A percentile compares a stretch with the other conserved stretches of the same genome.
These are phyloP conservation scores for Sebastes melanostomus DNA, from an alignment of 2,797 vertebrate genomes.

Conservation along the genomic window DNA sequence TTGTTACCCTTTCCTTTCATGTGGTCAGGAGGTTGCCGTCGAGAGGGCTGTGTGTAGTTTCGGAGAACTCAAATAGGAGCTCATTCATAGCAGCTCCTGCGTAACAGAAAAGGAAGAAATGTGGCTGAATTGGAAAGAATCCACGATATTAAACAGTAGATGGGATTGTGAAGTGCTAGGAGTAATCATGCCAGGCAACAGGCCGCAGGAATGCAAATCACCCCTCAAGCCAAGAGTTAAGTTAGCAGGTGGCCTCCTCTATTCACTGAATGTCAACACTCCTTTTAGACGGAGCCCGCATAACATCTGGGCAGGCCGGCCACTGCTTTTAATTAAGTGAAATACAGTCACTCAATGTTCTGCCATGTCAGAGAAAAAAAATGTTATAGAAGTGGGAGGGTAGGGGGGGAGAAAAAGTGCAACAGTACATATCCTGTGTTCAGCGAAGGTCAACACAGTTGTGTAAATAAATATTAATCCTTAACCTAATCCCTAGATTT, in stretches of 20 bases:
- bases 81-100: constrained; percentile 77
- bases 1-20: constrained; percentile 82
- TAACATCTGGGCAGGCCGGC: constrained; percentile 87
- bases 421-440: constrained; percentile 83
- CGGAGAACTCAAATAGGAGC: constrained; percentile 74
- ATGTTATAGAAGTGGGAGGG: constrained; percentile 64
- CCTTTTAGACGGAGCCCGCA: constrained; percentile 84
- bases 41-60: constrained; percentile 70
- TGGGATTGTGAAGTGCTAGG: constrained; percentile 89
- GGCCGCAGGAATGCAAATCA: constrained; percentile 98
- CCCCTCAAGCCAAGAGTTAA: constrained; percentile 87
- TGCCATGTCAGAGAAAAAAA: constrained; percentile 76
- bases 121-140: constrained; percentile 85
- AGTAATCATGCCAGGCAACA: constrained; percentile 91
- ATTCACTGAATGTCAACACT: constrained; percentile 91
- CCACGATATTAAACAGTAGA: constrained; percentile 91
- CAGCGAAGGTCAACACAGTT: constrained; percentile 82
- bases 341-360: constrained; percentile 86
- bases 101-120: constrained; percentile 83
- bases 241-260: constrained; percentile 95
- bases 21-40: constrained; percentile 73
- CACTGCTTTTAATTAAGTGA: constrained; percentile 93
- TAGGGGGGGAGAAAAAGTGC: constrained; percentile 63
- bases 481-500: constrained; percentile 84
- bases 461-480: constrained; percentile 86